Conservation (phyloP, 2,797 vertebrate species). For the Sparidentex hasta region DNA sequence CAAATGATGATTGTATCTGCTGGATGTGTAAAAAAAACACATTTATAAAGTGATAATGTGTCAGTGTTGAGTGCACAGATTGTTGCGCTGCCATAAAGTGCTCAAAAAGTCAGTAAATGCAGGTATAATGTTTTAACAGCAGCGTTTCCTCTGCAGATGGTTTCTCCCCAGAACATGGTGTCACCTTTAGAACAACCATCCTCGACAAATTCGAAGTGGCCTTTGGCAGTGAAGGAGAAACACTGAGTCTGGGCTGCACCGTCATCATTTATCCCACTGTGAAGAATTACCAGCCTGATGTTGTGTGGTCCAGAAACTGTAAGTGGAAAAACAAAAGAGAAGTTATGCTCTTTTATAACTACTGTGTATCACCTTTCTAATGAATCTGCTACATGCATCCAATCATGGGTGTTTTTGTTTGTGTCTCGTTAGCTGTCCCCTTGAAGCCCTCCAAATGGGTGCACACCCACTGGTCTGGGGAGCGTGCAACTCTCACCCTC, state of each 20-base stretch:
- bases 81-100: not conserved
- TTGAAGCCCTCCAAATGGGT: slow-evolving; percentile 94
- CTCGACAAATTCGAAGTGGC: slow-evolving; percentile 94
- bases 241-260: slow-evolving; percentile 94
- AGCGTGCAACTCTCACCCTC: slow-evolving; percentile 92
- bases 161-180: slow-evolving; percentile 90
- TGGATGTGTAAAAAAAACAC: not conserved
- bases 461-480: slow-evolving; percentile 92
- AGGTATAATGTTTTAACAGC: not conserved
- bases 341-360: not conserved
- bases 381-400: not conserved
- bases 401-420: slow-evolving; percentile 1
- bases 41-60: not conserved
- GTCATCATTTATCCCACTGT: slow-evolving; percentile 94
- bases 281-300: slow-evolving; percentile 94
- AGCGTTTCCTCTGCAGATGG: slow-evolving; percentile 84
- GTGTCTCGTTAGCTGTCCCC: slow-evolving; percentile 83
- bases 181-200: slow-evolving; percentile 94
- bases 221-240: slow-evolving; percentile 94
- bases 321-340: slow-evolving; percentile 39
- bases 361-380: not conserved
- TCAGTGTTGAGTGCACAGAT: not conserved
- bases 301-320: slow-evolving; percentile 93
- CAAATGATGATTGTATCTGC: not conserved
- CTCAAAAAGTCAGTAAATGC: not conserved